Base-by-base conservation (phyloP, 2,797 vertebrate species). In the Spinus olivaceus region DNA sequence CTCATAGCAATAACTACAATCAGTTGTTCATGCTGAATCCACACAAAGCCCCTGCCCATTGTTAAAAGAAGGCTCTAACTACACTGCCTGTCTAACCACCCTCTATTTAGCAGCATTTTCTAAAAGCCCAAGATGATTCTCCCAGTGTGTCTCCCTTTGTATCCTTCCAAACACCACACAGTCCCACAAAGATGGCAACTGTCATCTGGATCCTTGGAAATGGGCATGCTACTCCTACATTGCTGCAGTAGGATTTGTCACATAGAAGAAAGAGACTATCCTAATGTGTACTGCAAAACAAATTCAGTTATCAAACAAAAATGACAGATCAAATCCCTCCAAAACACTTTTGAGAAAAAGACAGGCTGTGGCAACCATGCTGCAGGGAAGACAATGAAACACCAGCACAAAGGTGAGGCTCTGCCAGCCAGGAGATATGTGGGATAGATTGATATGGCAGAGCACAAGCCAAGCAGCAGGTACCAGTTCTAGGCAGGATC, bases 1-100 rank as follows among this genome's bases (percentile, higher is more conserved):
- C 77, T 91, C 79, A 95, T 49, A 97, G 88, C 53, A 86, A 63
- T 71, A 94, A 78, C 80, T 81, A 85, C 59, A 71, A n/a, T 57
- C 73, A 51, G 44, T 56, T 72, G 14, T 32, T 82, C 20, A n/a
- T 19, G 47, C 41, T 91, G 37, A 88, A 67, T 35, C 56, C 79
- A 77, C 54, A 59, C 21, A 84, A 79, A 93, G 76, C 32, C 59
- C 25, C 76, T 72, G 93, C n/a, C 70, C 65, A 30, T 1, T 41
- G 24, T 44, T 79, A 44, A 49, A 66, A 92, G 20, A 41, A 79
- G 12, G 35, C 24, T 78, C 47, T 47, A 19, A 11, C 30, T 56
- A 22, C n/a, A 8, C 10, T 33, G 51, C 23, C 53, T 80, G 20
- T 22, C 14, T 72, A 46, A 49, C 54, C 49, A 70, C 12, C 63